phyloP scores from a whole-genome alignment of 2,888 invertebrate species.

The Parnassius apollo region DNA sequence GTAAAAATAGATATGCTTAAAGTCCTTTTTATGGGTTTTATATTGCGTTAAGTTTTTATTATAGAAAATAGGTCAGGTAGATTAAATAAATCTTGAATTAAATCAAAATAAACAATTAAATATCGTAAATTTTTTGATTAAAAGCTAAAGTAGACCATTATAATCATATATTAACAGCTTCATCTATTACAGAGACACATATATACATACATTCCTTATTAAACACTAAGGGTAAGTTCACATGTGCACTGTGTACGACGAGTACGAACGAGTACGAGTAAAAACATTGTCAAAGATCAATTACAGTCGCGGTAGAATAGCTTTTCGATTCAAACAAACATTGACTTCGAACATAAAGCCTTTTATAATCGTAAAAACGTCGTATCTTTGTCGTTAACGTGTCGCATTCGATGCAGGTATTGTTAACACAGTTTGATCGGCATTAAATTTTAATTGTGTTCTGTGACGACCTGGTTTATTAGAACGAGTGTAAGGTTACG shows the following conservation, averaged over 20 bases:
- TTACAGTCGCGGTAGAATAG: conserved; percentile 7
- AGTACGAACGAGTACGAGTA: background rate
- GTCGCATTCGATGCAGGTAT: conserved; percentile 17
- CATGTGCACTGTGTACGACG: background rate
- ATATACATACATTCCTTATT: too few relatives aligned
- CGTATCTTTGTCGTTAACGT: conserved; percentile 8
- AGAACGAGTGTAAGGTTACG: background rate
- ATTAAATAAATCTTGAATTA: too few relatives aligned
- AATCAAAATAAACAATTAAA: too few relatives aligned
- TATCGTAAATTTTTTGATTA: too few relatives aligned
- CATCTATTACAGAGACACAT: too few relatives aligned
- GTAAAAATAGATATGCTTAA: background rate
- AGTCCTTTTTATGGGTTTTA: background rate
- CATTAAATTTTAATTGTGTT: conserved; percentile 12
- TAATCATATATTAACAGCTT: too few relatives aligned
- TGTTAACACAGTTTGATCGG: conserved; percentile 17
- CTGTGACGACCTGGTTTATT: background rate
- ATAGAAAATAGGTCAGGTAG: too few relatives aligned
- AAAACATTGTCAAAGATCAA: conserved; percentile 19
- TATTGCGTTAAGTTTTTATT: too few relatives aligned
- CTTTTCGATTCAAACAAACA: conserved; percentile 10
- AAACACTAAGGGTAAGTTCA: background rate
- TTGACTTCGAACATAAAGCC: background rate
- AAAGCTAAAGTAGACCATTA: too few relatives aligned
- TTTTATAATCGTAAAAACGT: conserved; percentile 11